Evolutionary conservation across 92 coral and sea anemone species (phyloP), one percentile per base, ranked within the genome.

Genomic region (Parazoanthus darwini): DNA sequence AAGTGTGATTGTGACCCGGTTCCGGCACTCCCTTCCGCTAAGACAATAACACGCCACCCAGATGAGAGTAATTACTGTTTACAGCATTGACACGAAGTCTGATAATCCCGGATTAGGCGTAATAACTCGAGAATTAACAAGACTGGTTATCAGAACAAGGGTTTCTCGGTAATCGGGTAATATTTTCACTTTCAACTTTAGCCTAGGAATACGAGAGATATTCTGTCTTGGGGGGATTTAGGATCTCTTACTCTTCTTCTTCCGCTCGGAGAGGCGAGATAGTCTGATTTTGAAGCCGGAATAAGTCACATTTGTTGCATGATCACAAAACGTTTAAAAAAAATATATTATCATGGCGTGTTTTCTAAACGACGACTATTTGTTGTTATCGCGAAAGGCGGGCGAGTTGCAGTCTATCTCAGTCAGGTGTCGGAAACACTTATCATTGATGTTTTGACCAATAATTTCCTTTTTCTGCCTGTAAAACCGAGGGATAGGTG

Each of bases 1-100:
- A 56, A 63, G 70, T 7, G 33, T 58, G 72, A 33, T 80, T 80
- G 72, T 46, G 46, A 2, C 1, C 46, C 1, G 13, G 48, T 56
- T 56, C 13, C 25, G 70, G 46, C 72, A 35, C 85, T 80, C 85
- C 85, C 43, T 26, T 80, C 85, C 85, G 73, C 46, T 58, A 8
- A 13, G 72, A 33, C 46, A 56, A 59, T n/a, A 29, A 58, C 48
- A 22, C 38, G 73, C 65, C 67, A 79, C 39, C 11, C 13, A 33
- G 29, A 6, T 11, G 23, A 38, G 22, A 26, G 51, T 26, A 35
- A 54, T 39, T 25, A 20, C 70, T 78, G 11, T 44, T 25, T 42
- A 50, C 82, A 50, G 66, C 8, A 63, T 14, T 54, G 18, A 54
- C 33, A 29, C 59, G 59, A 54, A 13, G 18, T 54, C 59, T 20